Evolutionary conservation across 2,888 invertebrate species (phyloP).

Genomic region (Nomada lathburiana): DNA sequence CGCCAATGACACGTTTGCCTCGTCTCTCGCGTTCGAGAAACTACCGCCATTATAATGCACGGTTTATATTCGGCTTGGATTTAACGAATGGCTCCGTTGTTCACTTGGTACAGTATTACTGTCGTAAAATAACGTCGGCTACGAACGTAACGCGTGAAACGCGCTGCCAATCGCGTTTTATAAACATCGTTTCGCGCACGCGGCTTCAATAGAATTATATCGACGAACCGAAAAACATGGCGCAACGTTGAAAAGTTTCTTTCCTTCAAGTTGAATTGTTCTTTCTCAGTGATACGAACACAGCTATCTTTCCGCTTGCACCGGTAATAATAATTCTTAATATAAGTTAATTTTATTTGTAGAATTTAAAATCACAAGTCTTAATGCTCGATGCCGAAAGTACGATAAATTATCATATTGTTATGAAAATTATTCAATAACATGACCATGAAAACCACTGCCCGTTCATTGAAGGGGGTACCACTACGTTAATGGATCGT

Average conservation of each 20-base stretch:
- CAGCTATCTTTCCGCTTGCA: no score
- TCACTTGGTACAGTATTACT: slow-evolving; percentile 19
- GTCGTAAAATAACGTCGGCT: slow-evolving; percentile 29
- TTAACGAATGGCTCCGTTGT: slow-evolving; percentile 35
- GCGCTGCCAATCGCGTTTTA: slow-evolving; percentile 13
- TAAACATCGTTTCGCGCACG: slow-evolving; percentile 28
- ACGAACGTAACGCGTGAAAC: slow-evolving; percentile 15
- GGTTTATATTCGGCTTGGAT: slow-evolving; percentile 48
- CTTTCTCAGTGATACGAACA: neutral
- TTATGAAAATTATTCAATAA: neutral
- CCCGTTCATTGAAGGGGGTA: neutral
- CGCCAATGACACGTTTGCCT: slow-evolving; percentile 42
- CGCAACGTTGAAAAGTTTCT: neutral
- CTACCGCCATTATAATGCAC: slow-evolving; percentile 25
- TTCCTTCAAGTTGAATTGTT: no score
- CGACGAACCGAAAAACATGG: neutral
- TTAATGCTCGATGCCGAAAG: no score
- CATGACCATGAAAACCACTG: slow-evolving; percentile 1
- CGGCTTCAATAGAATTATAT: slow-evolving; percentile 15
- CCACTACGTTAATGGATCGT: slow-evolving; percentile 4
- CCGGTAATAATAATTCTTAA: no score
- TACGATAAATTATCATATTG: neutral
- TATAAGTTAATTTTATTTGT: no score
- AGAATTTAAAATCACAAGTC: no score
- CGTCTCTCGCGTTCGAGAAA: slow-evolving; percentile 40